Evolutionary conservation across 2,797 vertebrate genomes (phyloP).

Genomic region (Sebastes flavidus): DNA sequence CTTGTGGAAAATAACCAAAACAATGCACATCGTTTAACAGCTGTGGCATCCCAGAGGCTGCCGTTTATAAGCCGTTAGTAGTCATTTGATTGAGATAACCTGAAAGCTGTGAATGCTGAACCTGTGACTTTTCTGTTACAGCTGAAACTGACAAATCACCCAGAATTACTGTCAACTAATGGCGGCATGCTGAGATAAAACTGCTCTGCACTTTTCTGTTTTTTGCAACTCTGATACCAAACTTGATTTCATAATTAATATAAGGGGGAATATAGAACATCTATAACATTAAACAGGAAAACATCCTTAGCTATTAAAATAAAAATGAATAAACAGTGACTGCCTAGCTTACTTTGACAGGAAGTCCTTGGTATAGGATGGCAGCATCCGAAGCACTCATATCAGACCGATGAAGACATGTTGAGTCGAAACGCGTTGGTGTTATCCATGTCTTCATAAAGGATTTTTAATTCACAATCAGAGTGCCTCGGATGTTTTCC

Average conservation of each 20-base stretch:
- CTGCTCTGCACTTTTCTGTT: not conserved
- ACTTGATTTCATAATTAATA: not conserved
- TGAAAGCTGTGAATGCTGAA: not conserved
- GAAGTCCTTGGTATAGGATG: no score
- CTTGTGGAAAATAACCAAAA: conserved; percentile 63
- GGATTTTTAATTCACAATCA: no score
- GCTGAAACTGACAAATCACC: not conserved
- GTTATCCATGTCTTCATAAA: no score
- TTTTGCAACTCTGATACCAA: not conserved
- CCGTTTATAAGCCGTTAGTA: conserved; percentile 11
- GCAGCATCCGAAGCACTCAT: no score
- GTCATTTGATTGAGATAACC: conserved; percentile 3
- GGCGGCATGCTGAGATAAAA: not conserved
- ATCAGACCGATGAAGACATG: no score
- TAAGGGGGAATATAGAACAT: no score
- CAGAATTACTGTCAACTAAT: not conserved
- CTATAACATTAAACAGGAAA: not conserved
- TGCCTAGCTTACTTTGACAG: no score
- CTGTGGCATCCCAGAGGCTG: conserved; percentile 7
- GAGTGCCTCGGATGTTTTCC: no score
- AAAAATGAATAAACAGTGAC: no score
- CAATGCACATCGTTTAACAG: conserved; percentile 14
- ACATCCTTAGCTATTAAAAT: not conserved
- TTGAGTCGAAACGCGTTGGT: no score
- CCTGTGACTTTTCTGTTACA: not conserved